phyloP scores from a whole-genome alignment of 2,888 invertebrate species.

The Chalcis sispes region DNA sequence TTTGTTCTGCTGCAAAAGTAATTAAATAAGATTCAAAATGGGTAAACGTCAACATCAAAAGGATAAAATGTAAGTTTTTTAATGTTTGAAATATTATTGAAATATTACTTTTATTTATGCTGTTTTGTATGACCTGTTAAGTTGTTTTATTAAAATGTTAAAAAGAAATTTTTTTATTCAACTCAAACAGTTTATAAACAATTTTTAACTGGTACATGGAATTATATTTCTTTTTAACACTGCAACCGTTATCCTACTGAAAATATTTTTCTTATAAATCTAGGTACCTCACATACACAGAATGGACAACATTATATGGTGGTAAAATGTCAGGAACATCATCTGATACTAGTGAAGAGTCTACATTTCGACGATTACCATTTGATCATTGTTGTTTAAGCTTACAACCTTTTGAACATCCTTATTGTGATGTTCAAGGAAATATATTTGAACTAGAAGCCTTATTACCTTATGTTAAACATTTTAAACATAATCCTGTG shows the following conservation, averaged over 20 bases:
- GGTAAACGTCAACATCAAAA: slow-evolving; percentile 96
- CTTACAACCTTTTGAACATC: slow-evolving; percentile 93
- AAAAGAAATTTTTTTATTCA: too few species aligned
- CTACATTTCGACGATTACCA: slow-evolving; percentile 93
- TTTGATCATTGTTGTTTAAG: slow-evolving; percentile 95
- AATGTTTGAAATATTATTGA: slow-evolving; percentile 33
- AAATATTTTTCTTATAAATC: neutral
- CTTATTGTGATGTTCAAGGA: slow-evolving; percentile 93
- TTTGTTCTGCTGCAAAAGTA: neutral
- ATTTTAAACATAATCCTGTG: slow-evolving; percentile 95
- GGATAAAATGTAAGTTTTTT: slow-evolving; percentile 86
- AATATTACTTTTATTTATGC: slow-evolving; percentile 8
- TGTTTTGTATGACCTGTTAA: too few species aligned
- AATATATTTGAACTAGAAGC: slow-evolving; percentile 95
- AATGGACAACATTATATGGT: slow-evolving; percentile 93
- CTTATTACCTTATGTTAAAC: slow-evolving; percentile 90
- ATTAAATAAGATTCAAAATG: slow-evolving; percentile 80
- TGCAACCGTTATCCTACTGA: too few species aligned
- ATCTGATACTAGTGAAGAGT: slow-evolving; percentile 84
- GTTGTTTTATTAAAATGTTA: too few species aligned
- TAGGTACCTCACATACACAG: slow-evolving; percentile 91
- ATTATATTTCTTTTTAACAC: too few species aligned
- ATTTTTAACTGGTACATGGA: too few species aligned
- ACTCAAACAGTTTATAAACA: too few species aligned
- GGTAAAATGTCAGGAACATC: slow-evolving; percentile 85